phyloP scores from a whole-genome alignment of 2,797 vertebrate species.

The Tragelaphus oryx region DNA sequence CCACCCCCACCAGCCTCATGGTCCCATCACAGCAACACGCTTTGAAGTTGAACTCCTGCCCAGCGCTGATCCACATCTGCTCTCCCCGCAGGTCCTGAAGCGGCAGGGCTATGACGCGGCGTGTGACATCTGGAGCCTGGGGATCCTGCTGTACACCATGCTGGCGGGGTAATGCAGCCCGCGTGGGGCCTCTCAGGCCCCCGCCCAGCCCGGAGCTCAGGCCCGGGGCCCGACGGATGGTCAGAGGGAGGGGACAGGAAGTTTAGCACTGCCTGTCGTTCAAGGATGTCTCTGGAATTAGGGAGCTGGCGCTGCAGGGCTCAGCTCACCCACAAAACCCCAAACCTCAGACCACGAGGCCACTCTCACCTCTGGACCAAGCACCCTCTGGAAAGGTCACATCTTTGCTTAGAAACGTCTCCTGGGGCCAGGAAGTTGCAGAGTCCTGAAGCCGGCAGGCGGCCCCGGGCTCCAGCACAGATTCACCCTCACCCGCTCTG shows the following conservation, averaged over 20 bases:
- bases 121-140: slow-evolving; percentile 97
- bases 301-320: too few relatives aligned
- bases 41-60: not conserved
- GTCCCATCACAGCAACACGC: accelerated
- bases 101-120: slow-evolving; percentile 98
- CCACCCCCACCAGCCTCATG: accelerated
- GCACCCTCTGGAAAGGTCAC: accelerated
- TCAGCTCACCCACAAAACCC: accelerated
- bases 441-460: accelerated
- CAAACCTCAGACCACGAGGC: accelerated
- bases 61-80: not conserved
- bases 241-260: too few relatives aligned
- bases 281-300: not conserved
- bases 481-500: not conserved
- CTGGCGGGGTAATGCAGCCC: slow-evolving; percentile 87
- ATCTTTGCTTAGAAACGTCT: accelerated
- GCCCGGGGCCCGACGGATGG: accelerated
- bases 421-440: not conserved
- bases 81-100: slow-evolving; percentile 87
- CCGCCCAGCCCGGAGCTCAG: not conserved
- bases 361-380: accelerated
- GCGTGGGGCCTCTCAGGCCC: not conserved
- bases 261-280: accelerated
- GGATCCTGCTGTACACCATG: slow-evolving; percentile 96
- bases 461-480: not conserved